A percentile compares a stretch with the other conserved stretches of the same genome.
These are phyloP conservation scores for Girardia tigrina DNA, from an alignment of 2,888 invertebrate species.

Conservation along the genomic window DNA sequence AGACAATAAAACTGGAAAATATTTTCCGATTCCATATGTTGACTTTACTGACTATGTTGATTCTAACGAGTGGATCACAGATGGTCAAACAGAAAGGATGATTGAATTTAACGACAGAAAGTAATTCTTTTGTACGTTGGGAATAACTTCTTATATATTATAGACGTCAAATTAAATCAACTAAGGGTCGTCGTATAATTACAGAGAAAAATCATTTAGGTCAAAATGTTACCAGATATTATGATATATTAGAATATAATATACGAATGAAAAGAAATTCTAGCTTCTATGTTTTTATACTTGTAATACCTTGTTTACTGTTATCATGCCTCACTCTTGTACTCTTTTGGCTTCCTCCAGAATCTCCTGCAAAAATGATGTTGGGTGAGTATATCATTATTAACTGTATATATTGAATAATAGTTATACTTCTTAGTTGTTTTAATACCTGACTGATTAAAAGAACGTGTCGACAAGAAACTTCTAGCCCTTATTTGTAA, in stretches of 20 bases:
- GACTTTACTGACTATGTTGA: constrained; percentile 34
- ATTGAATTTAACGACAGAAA: not conserved
- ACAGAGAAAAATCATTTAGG: not conserved
- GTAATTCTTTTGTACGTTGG: not conserved
- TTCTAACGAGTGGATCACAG: constrained; percentile 35
- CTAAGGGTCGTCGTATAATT: not conserved
- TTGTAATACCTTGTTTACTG: constrained; percentile 50
- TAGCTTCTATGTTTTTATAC: constrained; percentile 48
- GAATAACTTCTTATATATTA: not conserved
- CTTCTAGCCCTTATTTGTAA: too few relatives aligned
- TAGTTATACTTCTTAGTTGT: too few relatives aligned
- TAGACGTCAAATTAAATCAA: constrained; percentile 28
- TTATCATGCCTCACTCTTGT: constrained; percentile 50
- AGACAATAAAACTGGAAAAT: not conserved
- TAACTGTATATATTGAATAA: not conserved
- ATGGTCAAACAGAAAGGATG: constrained; percentile 27
- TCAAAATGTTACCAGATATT: constrained; percentile 1
- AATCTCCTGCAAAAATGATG: constrained; percentile 50
- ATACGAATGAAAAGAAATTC: constrained; percentile 36
- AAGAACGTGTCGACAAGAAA: too few relatives aligned
- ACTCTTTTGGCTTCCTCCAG: constrained; percentile 51
- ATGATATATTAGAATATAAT: constrained; percentile 29
- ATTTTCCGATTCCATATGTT: constrained; percentile 32
- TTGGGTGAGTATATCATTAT: constrained; percentile 40
- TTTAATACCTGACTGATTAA: too few relatives aligned